Percentiles rank a stretch among this genome's conserved stretches.
Evolutionary conservation across 2,113 vertebrate species (phyloP).

Genomic region (Isichthys henryi): DNA sequence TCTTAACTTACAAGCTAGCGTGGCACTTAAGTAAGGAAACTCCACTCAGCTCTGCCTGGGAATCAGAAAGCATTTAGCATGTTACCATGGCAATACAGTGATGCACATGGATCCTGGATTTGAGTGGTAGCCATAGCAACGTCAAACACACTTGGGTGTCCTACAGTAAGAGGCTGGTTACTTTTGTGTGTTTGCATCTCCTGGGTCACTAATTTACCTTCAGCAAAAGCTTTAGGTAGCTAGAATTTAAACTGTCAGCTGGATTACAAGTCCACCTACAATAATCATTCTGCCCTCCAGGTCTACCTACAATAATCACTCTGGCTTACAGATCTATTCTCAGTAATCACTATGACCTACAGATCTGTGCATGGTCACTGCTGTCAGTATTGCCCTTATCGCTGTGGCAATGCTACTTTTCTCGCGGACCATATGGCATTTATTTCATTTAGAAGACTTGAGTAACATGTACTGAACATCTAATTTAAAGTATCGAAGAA

Average conservation of each 20-base stretch:
- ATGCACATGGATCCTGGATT: background rate
- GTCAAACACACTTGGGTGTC: background rate
- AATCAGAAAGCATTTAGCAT: background rate
- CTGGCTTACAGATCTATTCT: background rate
- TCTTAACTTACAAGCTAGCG: background rate
- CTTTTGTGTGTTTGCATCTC: background rate
- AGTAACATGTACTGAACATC: background rate
- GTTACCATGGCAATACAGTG: slow-evolving; percentile 10
- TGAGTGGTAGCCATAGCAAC: background rate
- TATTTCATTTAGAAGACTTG: background rate
- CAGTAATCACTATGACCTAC: background rate
- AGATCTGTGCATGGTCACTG: background rate
- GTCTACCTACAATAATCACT: background rate
- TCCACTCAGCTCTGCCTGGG: background rate
- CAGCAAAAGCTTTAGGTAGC: background rate
- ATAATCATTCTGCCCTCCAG: background rate
- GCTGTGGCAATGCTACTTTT: background rate
- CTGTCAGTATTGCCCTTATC: background rate
- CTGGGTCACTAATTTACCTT: background rate
- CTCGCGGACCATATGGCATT: background rate
- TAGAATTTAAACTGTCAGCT: background rate
- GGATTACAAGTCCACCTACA: background rate
- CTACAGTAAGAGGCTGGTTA: background rate
- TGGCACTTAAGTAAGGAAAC: background rate
- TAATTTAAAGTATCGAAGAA: no score